Base-by-base conservation (phyloP, 1,140 invertebrate genomes). In the Bemisia tabaci region DNA sequence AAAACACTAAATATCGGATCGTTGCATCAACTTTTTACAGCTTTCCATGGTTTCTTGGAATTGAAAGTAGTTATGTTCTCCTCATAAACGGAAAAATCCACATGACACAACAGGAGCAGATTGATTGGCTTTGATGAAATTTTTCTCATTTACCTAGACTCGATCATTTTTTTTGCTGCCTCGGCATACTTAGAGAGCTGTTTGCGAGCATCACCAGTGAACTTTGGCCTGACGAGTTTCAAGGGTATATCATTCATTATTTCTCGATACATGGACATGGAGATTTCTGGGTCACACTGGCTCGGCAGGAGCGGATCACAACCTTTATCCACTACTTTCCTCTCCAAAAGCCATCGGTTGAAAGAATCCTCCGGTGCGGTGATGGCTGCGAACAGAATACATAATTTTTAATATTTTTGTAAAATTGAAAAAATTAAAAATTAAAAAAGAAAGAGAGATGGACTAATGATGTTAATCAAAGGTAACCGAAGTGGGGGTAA, bases 201-300 rank as follows among this genome's bases (percentile, higher is more conserved):
- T 77, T 97, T 97, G n/a, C 94, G 82, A 0, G 95, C 94, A 80
- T 98, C 95, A 2, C 90, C 92, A 9, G 92, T 94, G 75, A 93
- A 97, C 77, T 96, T 97, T 12, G 95, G 94, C 76, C 92, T 87
- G 5, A 93, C 85, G 60, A 98, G 83, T 79, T 96, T 97, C 27
- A 98, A 93, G 0, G 95, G 95, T 72, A 98, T 95, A 77, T 98
- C 95, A 77, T 96, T 94, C 93, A 98, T 97, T 26, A 98, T 96
- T 81, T 97, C 95, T 65, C 91, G 86, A 77, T 95, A 96, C 94
- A 98, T 95, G 2, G 91, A 91, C 75, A 88, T 84, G 1, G 94
- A 96, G 69, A 97, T 88, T 78, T 97, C 94, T 11, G 91, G 90
- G 70, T 88, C 86, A 80, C 95, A 97, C 75, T 88, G 87, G 74